Percentiles rank a stretch among this genome's conserved stretches.
These are phyloP conservation scores for Hormaphis cornu DNA, from an alignment of 1,140 invertebrate genomes.

Conservation along the genomic window DNA sequence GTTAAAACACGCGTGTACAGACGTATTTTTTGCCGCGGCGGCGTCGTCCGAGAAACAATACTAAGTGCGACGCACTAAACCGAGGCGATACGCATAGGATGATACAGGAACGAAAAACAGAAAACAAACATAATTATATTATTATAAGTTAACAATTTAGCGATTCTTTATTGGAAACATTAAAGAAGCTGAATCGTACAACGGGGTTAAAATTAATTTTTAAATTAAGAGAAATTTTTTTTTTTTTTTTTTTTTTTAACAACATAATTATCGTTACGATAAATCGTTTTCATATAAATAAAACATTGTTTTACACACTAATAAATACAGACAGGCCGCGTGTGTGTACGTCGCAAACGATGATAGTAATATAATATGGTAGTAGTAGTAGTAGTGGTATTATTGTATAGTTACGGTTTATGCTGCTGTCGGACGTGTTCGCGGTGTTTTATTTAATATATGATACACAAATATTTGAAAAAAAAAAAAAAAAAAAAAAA, in stretches of 20 bases:
- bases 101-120: too few species aligned
- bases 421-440: constrained; percentile 1
- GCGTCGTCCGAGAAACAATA: too few species aligned
- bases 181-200: constrained; percentile 31
- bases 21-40: too few species aligned
- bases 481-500: too few species aligned
- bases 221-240: constrained; percentile 20
- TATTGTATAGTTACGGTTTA: not conserved
- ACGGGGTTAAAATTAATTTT: constrained; percentile 33
- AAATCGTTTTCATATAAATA: constrained; percentile 31
- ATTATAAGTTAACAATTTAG: constrained; percentile 29
- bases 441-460: constrained; percentile 22
- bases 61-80: too few species aligned
- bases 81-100: too few species aligned
- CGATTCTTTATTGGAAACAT: constrained; percentile 31
- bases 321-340: constrained; percentile 32
- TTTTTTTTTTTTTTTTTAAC: constrained; percentile 6
- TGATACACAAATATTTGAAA: constrained; percentile 21
- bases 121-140: not conserved
- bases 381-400: too few species aligned
- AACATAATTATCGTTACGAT: constrained; percentile 31
- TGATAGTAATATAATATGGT: not conserved
- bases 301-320: constrained; percentile 32
- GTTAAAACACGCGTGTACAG: too few species aligned
- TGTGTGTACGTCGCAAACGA: constrained; percentile 29